Evolutionary conservation across 2,113 vertebrate species (phyloP).

Genomic region (Hymenochirus boettgeri): DNA sequence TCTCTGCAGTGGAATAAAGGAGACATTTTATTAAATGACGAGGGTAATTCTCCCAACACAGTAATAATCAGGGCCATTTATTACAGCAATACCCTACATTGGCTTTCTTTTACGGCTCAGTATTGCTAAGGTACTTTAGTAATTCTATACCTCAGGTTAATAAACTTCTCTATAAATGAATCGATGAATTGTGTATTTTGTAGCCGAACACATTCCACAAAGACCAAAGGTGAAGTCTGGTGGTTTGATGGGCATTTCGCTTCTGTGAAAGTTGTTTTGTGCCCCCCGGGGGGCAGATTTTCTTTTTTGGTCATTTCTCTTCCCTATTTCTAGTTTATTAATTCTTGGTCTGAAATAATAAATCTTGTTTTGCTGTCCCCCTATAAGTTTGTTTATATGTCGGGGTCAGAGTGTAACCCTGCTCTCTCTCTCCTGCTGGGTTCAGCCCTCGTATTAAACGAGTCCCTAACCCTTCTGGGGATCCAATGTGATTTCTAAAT

Average conservation of each 20-base stretch:
- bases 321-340: slow-evolving; percentile 39
- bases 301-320: slow-evolving; percentile 31
- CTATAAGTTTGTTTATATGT: slow-evolving; percentile 38
- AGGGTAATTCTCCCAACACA: not conserved
- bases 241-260: slow-evolving; percentile 11
- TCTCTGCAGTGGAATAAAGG: no score
- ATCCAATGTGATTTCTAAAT: slow-evolving; percentile 27
- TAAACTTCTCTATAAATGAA: slow-evolving; percentile 18
- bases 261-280: slow-evolving; percentile 21
- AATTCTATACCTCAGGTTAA: slow-evolving; percentile 3
- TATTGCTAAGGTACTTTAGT: slow-evolving; percentile 1
- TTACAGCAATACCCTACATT: not conserved
- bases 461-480: slow-evolving; percentile 20
- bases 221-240: slow-evolving; percentile 36
- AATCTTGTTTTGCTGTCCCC: slow-evolving; percentile 33
- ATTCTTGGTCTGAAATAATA: slow-evolving; percentile 41
- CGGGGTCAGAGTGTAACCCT: slow-evolving; percentile 37
- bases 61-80: not conserved
- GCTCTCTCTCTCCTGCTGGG: slow-evolving; percentile 32
- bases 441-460: slow-evolving; percentile 19
- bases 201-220: slow-evolving; percentile 30
- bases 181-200: slow-evolving; percentile 20
- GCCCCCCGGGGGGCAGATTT: slow-evolving; percentile 21
- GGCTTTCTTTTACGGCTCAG: not conserved
- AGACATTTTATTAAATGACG: not conserved